Base-by-base conservation (phyloP, 1,140 invertebrate species). In the Caenorhabditis latens region DNA sequence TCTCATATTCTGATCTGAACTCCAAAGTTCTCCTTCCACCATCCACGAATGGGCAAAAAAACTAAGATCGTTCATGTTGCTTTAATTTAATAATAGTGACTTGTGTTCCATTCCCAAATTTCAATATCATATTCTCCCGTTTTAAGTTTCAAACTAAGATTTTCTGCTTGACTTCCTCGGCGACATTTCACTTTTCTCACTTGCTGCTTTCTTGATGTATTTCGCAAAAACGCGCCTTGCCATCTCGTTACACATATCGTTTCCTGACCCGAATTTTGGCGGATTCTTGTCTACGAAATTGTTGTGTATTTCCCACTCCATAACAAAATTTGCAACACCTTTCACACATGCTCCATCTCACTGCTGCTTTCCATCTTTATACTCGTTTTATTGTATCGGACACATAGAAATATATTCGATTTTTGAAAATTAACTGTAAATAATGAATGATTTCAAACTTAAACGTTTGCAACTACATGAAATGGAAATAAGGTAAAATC, bases 191-290 rank as follows among this genome's bases (percentile, higher is more conserved):
- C 46, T 53, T 79, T 79, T 46, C 46, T 24, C n/a, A 13, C 40
- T 53, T 4, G 9, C 13, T 11, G 7, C 40, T 79, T 79, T 53
- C 43, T 32, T 53, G 21, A 32, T 79, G 6, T 79, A 53, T 50
- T 79, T 79, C n/a, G 71, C 71, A 50, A 50, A 63, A 67, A 14
- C 14, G 71, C 46, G n/a, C 53, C 71, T 79, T 79, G 71, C 71
- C 71, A 32, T 63, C 14, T 48, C 40, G 24, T 50, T 19, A 14
- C 46, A 79, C 46, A 79, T 71, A 50, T 79, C 46, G 14, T 50
- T 48, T 50, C 46, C 71, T 53, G 21, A 79, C 71, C 40, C 14
- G 71, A 79, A 79, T 21, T 53, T 79, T 79, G 71, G 71, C 71
- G 43, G 46, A 24, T 79, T 79, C 46, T 11, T 21, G 46, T 79